Base-by-base conservation (phyloP, 2,797 vertebrate species). In the Sparidentex hasta region DNA sequence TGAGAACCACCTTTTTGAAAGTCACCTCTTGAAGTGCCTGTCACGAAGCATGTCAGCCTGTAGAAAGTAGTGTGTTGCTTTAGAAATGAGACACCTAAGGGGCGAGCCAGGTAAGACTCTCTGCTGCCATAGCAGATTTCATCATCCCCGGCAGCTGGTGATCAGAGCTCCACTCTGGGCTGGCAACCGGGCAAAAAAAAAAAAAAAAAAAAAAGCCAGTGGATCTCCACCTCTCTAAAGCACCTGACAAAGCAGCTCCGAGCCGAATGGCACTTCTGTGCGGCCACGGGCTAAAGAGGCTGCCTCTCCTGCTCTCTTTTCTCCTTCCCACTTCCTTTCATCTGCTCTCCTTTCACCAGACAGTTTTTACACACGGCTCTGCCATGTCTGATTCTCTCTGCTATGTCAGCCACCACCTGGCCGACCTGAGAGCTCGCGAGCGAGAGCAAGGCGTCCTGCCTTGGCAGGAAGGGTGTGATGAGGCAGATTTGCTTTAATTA, bases 401-500 rank as follows among this genome's bases (percentile, higher is more conserved):
- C 78, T 55, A 86, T 83, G 89, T 87, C 91, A 94, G 79, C 63
- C 76, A 46, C 89, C 91, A 93, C 90, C 90, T 94, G 89, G 90
- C 85, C 57, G 23, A 88, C 77, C 90, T 66, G 55, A 82, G 66
- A 82, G 74, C 86, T 44, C 16, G 67, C 58, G 59, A 80, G 65
- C 62, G 61, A 54, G 61, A 80, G 79, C 70, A 64, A 82, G 84
- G 81, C 78, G 48, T 85, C 76, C 83, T 80, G 83, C 71, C 82
- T 88, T 91, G 85, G 85, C 86, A 88, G 81, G 75, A 64, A 77
- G 83, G 69, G 88, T 81, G 87, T 80, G 79, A 92, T 88, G 84
- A 88, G 85, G 90, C 84, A 84, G 83, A 83, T 93, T 89, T 87
- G 81, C 81, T 90, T 94, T 95, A 95, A 94, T 95, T 95, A 95